Evolutionary conservation across 2,113 vertebrate species (phyloP).

Genomic region (Climacteris rufus): DNA sequence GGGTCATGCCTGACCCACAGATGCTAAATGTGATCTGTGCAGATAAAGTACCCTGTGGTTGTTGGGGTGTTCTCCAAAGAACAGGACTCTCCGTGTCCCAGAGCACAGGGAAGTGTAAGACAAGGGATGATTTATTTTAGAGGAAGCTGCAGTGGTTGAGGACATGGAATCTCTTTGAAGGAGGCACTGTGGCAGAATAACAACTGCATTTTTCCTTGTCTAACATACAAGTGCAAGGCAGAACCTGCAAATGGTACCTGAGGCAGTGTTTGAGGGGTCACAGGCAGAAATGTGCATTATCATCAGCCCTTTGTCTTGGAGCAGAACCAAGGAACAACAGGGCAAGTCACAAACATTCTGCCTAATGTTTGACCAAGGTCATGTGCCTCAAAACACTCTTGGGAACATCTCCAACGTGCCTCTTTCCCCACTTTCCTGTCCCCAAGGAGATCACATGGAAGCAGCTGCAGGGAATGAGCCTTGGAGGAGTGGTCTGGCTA

Average conservation of each 20-base stretch:
- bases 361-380: background rate
- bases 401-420: background rate
- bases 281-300: background rate
- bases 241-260: background rate
- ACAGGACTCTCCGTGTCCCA: rapidly evolving
- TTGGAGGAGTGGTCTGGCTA: background rate
- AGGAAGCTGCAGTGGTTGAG: background rate
- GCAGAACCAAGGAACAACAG: background rate
- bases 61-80: background rate
- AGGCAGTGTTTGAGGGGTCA: background rate
- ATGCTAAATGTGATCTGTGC: background rate
- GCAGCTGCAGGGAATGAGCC: background rate
- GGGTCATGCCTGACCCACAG: background rate
- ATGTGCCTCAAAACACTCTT: background rate
- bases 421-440: background rate
- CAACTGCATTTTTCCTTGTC: background rate
- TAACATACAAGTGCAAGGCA: background rate
- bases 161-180: background rate
- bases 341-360: background rate
- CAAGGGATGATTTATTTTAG: background rate
- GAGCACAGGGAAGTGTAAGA: too few relatives aligned
- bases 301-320: background rate
- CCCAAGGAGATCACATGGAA: rapidly evolving
- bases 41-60: background rate
- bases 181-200: background rate